These are phyloP conservation scores for Helicoverpa armigera DNA, from an alignment of 1,140 invertebrate genomes.

Conservation along the genomic window DNA sequence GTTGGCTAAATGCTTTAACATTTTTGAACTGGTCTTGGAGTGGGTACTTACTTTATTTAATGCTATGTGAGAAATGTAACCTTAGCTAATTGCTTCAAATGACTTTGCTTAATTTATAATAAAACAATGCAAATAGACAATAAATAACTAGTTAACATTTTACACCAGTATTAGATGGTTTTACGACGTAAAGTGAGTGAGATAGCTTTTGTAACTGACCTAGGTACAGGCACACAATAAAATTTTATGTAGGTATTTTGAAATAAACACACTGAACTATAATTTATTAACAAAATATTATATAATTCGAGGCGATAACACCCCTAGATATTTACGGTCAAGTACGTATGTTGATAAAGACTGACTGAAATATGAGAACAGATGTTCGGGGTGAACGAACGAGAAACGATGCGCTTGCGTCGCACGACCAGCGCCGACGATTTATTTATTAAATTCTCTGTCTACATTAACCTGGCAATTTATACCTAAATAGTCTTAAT, in stretches of 20 bases:
- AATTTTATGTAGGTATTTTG: conserved; percentile 34
- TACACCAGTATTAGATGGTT: conserved; percentile 38
- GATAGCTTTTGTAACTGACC: conserved; percentile 48
- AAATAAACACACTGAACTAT: conserved; percentile 35
- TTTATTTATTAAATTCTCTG: conserved; percentile 69
- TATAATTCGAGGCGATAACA: conserved; percentile 64
- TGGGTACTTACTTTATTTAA: background rate
- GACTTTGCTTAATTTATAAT: conserved; percentile 48
- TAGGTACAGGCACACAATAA: conserved; percentile 43
- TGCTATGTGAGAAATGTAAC: no score
- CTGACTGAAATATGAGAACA: conserved; percentile 81
- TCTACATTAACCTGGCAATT: conserved; percentile 62
- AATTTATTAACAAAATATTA: conserved; percentile 46
- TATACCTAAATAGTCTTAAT: conserved; percentile 36
- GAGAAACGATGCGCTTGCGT: conserved; percentile 60
- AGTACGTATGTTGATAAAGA: conserved; percentile 71
- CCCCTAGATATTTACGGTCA: conserved; percentile 63
- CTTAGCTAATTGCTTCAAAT: background rate
- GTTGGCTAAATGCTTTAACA: background rate
- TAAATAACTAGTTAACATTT: conserved; percentile 40
- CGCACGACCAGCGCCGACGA: conserved; percentile 58
- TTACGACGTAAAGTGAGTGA: conserved; percentile 25
- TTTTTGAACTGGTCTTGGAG: background rate
- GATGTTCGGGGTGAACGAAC: conserved; percentile 82
- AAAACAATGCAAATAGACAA: conserved; percentile 40